A percentile compares a stretch with the other conserved stretches of the same genome.
phyloP scores from a whole-genome alignment of 2,113 vertebrate genomes.

The Misgurnus mizolepis region DNA sequence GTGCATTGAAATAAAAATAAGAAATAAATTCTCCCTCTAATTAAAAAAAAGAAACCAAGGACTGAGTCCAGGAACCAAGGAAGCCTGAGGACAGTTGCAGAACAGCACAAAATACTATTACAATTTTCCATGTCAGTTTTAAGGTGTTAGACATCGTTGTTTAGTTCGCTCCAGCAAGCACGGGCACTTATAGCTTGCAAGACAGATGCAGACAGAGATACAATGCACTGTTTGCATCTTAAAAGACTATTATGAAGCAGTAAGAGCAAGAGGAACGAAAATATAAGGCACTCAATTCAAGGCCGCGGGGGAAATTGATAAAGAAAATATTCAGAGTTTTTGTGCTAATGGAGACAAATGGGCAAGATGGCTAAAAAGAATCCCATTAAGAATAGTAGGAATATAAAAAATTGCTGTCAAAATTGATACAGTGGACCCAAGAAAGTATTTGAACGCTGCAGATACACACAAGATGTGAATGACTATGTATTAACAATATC shows the following conservation, averaged over 20 bases:
- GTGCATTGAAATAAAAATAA: slow-evolving; percentile 63
- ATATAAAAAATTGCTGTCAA: background rate
- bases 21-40: slow-evolving; percentile 68
- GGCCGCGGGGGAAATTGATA: background rate
- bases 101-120: slow-evolving; percentile 12
- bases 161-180: slow-evolving; percentile 68
- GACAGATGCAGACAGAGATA: background rate
- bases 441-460: background rate
- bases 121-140: slow-evolving; percentile 10
- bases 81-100: background rate
- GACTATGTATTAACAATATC: no score
- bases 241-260: background rate
- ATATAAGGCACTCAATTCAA: background rate
- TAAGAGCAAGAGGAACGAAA: slow-evolving; percentile 8
- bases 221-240: slow-evolving; percentile 23
- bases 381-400: background rate
- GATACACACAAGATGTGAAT: background rate
- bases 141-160: slow-evolving; percentile 22
- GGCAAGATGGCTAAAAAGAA: background rate
- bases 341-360: slow-evolving; percentile 23
- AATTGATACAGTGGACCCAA: background rate
- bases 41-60: slow-evolving; percentile 52
- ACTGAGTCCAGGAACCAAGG: background rate
- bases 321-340: background rate
- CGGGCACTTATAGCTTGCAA: slow-evolving; percentile 60